Evolutionary conservation across 2,113 vertebrate species (phyloP).

Genomic region (Amazona vittata): DNA sequence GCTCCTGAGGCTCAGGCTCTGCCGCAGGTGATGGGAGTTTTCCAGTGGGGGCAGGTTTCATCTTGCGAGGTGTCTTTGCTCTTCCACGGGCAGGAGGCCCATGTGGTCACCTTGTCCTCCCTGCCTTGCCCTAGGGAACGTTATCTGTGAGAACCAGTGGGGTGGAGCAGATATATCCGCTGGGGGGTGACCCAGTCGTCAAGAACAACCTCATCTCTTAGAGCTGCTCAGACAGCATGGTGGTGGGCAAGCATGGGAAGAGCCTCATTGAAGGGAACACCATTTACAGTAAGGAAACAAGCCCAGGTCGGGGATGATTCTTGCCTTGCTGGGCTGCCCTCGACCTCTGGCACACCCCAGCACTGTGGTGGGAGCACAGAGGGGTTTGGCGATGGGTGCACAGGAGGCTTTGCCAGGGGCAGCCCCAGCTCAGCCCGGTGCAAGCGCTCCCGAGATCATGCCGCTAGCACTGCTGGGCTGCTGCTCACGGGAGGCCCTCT

Average conservation of each 20-base stretch:
- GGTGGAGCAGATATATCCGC: slow-evolving; percentile 89
- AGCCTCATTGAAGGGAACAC: slow-evolving; percentile 89
- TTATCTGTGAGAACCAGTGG: slow-evolving; percentile 92
- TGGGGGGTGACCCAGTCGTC: slow-evolving; percentile 85
- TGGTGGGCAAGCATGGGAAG: slow-evolving; percentile 87
- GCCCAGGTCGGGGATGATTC: rapidly evolving
- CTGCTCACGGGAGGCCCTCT: neutral
- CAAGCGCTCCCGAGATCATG: neutral
- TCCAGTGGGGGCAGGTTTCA: neutral
- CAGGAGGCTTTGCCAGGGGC: neutral
- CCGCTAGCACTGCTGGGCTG: neutral
- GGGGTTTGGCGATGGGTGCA: neutral
- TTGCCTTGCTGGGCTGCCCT: neutral
- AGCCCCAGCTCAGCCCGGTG: neutral
- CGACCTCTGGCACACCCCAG: rapidly evolving
- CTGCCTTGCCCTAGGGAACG: slow-evolving; percentile 77
- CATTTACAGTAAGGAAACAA: slow-evolving; percentile 82
- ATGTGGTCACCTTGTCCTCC: neutral
- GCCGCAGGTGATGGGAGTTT: rapidly evolving
- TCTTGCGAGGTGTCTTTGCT: neutral
- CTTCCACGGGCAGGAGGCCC: rapidly evolving
- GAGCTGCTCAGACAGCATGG: slow-evolving; percentile 87
- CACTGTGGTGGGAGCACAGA: neutral
- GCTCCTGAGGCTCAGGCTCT: neutral
- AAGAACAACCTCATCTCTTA: slow-evolving; percentile 90